phyloP scores from a whole-genome alignment of 2,888 invertebrate genomes.

The Argyra leucocephala region DNA sequence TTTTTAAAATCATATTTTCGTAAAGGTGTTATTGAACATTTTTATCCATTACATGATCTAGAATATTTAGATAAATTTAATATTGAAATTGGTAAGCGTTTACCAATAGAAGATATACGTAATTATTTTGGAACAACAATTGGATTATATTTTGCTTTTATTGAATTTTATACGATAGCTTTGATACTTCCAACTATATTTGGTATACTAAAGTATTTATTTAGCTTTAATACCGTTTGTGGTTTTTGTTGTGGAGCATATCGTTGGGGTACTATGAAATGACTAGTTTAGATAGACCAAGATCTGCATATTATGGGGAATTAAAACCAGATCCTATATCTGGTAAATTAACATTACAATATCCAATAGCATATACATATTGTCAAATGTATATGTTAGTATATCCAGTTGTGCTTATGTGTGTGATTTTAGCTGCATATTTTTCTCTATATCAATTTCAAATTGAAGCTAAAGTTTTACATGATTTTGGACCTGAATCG shows the following conservation, averaged over 20 bases:
- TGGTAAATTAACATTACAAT: conserved; percentile 53
- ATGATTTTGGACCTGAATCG: conserved; percentile 43
- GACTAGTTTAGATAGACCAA: conserved; percentile 57
- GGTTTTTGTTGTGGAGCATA: conserved; percentile 63
- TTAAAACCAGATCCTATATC: conserved; percentile 58
- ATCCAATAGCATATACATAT: conserved; percentile 57
- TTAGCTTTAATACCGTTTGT: conserved; percentile 52
- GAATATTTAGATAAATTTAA: conserved; percentile 52
- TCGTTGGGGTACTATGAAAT: conserved; percentile 68
- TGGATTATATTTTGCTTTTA: conserved; percentile 64
- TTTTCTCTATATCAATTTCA: conserved; percentile 63
- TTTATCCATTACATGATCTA: conserved; percentile 58
- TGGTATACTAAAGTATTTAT: conserved; percentile 52
- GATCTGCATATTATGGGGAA: conserved; percentile 57
- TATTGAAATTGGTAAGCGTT: conserved; percentile 35
- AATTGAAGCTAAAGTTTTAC: conserved; percentile 52
- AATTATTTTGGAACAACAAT: conserved; percentile 66
- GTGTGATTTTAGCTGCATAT: conserved; percentile 55
- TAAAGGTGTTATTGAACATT: conserved; percentile 48
- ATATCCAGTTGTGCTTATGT: conserved; percentile 56
- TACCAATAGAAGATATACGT: conserved; percentile 59
- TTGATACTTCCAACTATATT: conserved; percentile 56
- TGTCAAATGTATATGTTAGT: conserved; percentile 62
- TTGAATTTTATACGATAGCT: conserved; percentile 59
- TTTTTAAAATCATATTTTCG: conserved; percentile 35